Conservation (phyloP, 2,888 invertebrate genomes). For the Erebia ligea region DNA sequence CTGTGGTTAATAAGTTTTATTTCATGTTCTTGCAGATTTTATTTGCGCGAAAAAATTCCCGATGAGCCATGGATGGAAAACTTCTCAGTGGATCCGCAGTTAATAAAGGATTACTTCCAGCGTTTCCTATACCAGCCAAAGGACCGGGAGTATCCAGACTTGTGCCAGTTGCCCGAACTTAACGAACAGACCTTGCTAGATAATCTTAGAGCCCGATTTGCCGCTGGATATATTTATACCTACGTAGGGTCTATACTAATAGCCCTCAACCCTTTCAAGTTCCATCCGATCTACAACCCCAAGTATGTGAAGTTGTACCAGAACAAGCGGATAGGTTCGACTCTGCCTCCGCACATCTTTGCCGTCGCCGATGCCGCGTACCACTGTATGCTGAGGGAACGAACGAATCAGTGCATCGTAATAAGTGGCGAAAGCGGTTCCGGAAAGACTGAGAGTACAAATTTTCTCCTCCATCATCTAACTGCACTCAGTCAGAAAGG, state of each 20-base stretch:
- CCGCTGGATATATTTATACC: slow-evolving; percentile 96
- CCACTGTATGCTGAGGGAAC: slow-evolving; percentile 96
- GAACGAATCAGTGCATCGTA: slow-evolving; percentile 95
- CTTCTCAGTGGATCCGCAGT: slow-evolving; percentile 94
- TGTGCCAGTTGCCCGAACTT: slow-evolving; percentile 97
- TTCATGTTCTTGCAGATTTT: slow-evolving; percentile 85
- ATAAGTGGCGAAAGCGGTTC: slow-evolving; percentile 97
- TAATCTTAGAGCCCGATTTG: slow-evolving; percentile 94
- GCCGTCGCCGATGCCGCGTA: slow-evolving; percentile 97
- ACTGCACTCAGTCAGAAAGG: slow-evolving; percentile 98
- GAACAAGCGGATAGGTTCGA: slow-evolving; percentile 94
- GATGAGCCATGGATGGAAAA: slow-evolving; percentile 94
- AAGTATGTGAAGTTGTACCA: slow-evolving; percentile 98
- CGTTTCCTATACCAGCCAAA: slow-evolving; percentile 95
- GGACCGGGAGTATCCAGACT: slow-evolving; percentile 96
- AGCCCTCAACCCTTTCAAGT: slow-evolving; percentile 96
- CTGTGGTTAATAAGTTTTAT: slow-evolving; percentile 30
- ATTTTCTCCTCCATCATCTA: slow-evolving; percentile 96
- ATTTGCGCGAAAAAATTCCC: slow-evolving; percentile 92
- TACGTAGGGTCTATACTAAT: slow-evolving; percentile 98
- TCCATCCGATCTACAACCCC: slow-evolving; percentile 98
- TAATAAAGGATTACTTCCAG: slow-evolving; percentile 96
- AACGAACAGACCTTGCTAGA: slow-evolving; percentile 96
- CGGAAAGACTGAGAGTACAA: slow-evolving; percentile 98
- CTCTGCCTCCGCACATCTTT: slow-evolving; percentile 98